Conservation (phyloP, 2,888 invertebrate genomes). For the Thelaira solivaga region DNA sequence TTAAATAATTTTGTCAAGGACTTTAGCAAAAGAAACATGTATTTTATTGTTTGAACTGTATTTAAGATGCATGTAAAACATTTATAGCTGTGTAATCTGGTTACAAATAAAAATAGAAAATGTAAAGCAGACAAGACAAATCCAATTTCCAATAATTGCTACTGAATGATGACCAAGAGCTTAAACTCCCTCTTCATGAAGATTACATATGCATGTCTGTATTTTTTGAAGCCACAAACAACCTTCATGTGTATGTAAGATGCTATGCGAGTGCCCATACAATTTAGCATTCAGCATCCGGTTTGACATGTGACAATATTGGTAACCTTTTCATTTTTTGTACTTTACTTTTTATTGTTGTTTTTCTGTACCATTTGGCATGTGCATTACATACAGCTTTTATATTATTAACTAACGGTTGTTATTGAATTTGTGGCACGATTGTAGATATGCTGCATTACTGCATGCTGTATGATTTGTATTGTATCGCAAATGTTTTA, state of each 20-base stretch:
- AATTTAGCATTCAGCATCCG: constrained; percentile 43
- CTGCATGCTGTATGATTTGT: constrained; percentile 10
- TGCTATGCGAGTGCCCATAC: not conserved
- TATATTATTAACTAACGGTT: constrained; percentile 44
- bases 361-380: constrained; percentile 7
- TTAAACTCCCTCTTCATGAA: constrained; percentile 15
- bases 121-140: constrained; percentile 8
- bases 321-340: constrained; percentile 32
- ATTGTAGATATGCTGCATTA: constrained; percentile 26
- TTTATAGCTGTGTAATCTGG: constrained; percentile 36
- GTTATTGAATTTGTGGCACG: constrained; percentile 34
- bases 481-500: constrained; percentile 43
- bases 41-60: constrained; percentile 4
- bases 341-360: not conserved
- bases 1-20: constrained; percentile 24
- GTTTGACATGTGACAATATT: constrained; percentile 61
- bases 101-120: not conserved
- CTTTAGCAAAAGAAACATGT: not conserved
- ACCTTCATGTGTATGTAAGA: not conserved
- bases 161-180: constrained; percentile 20
- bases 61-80: constrained; percentile 34
- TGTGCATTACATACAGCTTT: constrained; percentile 16
- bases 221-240: constrained; percentile 19
- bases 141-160: constrained; percentile 56
- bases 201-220: not conserved